These are phyloP conservation scores for Ormyrus rosae DNA, from an alignment of 2,888 invertebrate genomes.

Conservation along the genomic window DNA sequence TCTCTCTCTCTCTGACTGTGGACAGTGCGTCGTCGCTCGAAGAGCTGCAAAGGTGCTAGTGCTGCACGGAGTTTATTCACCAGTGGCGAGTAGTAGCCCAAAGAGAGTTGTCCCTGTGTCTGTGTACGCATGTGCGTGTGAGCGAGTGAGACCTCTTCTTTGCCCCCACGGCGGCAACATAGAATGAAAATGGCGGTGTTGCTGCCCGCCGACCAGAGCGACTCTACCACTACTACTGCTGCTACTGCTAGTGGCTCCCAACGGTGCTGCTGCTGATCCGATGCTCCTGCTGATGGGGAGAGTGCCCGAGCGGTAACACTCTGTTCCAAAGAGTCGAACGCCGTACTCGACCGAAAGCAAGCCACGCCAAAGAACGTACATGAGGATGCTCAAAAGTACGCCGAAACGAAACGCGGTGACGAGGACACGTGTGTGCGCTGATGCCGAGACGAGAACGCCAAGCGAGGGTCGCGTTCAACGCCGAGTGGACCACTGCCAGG, in stretches of 20 bases:
- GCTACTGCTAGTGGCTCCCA: conserved; percentile 53
- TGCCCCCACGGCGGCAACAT: conserved; percentile 59
- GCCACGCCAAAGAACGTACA: not conserved
- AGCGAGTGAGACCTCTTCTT: conserved; percentile 14
- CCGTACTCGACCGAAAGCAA: too few relatives aligned
- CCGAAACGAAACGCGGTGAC: conserved; percentile 34
- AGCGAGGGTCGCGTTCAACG: not conserved
- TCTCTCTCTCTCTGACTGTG: too few relatives aligned
- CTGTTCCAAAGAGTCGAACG: too few relatives aligned
- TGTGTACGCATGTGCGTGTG: conserved; percentile 24
- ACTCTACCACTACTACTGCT: conserved; percentile 55
- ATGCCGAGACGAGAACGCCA: conserved; percentile 28
- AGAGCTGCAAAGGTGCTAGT: not conserved
- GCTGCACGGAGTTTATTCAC: too few relatives aligned
- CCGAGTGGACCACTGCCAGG: conserved; percentile 40
- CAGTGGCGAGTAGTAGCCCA: too few relatives aligned
- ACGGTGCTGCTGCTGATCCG: conserved; percentile 14
- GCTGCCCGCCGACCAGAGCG: conserved; percentile 62
- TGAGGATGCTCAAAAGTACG: conserved; percentile 51
- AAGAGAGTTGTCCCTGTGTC: too few relatives aligned
- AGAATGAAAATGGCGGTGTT: conserved; percentile 74
- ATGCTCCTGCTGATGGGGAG: conserved; percentile 1
- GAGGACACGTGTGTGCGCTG: conserved; percentile 49
- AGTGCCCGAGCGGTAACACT: too few relatives aligned
- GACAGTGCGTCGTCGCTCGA: conserved; percentile 15